These are phyloP conservation scores for Ascidia mentula DNA, from an alignment of 23 tunicate species.

Conservation along the genomic window DNA sequence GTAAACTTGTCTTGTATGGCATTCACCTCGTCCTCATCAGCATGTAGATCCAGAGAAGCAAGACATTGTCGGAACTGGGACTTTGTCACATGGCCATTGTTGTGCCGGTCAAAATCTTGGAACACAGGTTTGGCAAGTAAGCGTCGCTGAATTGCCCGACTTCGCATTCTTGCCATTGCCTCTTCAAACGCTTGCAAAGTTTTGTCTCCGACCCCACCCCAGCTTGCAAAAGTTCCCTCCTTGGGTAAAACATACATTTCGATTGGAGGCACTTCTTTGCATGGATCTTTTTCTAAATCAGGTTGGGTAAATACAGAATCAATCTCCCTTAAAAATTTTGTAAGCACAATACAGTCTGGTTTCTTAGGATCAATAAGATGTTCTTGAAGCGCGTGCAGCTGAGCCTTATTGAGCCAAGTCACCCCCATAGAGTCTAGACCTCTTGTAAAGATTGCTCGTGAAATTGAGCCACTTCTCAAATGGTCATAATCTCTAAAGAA, in stretches of 20 bases:
- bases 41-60: conserved; percentile 58
- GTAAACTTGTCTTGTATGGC: conserved; percentile 68
- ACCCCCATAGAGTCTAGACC: conserved; percentile 82
- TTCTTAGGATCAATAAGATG: conserved; percentile 57
- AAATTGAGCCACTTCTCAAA: conserved; percentile 73
- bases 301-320: conserved; percentile 74
- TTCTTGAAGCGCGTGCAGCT: conserved; percentile 44
- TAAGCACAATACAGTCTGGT: conserved; percentile 56
- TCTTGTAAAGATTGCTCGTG: conserved; percentile 59
- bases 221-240: conserved; percentile 46
- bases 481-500: conserved; percentile 85
- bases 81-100: conserved; percentile 88
- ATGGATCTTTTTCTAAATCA: conserved; percentile 81
- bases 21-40: conserved; percentile 73
- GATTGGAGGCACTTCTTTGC: conserved; percentile 38
- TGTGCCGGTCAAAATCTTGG: conserved; percentile 90
- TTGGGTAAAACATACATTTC: conserved; percentile 75
- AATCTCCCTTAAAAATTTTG: conserved; percentile 55
- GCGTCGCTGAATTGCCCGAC: conserved; percentile 54
- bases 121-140: conserved; percentile 85
- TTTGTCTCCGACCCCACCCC: conserved; percentile 27
- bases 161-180: conserved; percentile 74
- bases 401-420: conserved; percentile 53
- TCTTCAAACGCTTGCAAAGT: conserved; percentile 35
- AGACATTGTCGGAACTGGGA: conserved; percentile 78